These are phyloP conservation scores for Sitophilus oryzae DNA, from an alignment of 1,140 invertebrate genomes.

Conservation along the genomic window DNA sequence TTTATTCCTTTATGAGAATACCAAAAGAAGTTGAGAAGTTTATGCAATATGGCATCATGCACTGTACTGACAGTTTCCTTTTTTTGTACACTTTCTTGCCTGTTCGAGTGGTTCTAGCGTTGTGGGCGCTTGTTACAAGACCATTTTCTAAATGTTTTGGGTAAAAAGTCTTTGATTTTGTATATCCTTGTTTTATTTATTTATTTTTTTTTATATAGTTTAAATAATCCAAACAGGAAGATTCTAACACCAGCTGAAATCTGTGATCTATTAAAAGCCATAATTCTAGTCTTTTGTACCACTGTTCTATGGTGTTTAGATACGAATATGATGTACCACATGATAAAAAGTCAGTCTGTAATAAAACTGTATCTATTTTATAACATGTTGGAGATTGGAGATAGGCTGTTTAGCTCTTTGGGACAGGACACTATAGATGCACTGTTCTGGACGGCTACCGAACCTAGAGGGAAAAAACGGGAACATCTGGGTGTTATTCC, in stretches of 20 bases:
- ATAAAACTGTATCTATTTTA: slow-evolving; percentile 99
- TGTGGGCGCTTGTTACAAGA: slow-evolving; percentile 71
- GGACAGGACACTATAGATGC: slow-evolving; percentile 98
- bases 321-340: slow-evolving; percentile 97
- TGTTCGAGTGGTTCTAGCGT: slow-evolving; percentile 79
- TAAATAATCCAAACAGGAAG: slow-evolving; percentile 25
- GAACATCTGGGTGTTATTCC: slow-evolving; percentile 82
- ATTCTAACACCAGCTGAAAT: slow-evolving; percentile 84
- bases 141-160: slow-evolving; percentile 67
- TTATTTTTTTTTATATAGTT: slow-evolving; percentile 25
- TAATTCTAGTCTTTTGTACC: slow-evolving; percentile 79
- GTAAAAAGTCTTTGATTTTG: slow-evolving; percentile 42
- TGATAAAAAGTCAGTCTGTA: slow-evolving; percentile 97
- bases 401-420: slow-evolving; percentile 92
- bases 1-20: slow-evolving; percentile 96
- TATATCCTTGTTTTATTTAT: background rate
- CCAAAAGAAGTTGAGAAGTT: slow-evolving; percentile 90
- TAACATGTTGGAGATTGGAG: slow-evolving; percentile 98
- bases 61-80: slow-evolving; percentile 96
- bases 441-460: slow-evolving; percentile 95
- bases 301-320: slow-evolving; percentile 86
- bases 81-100: slow-evolving; percentile 98
- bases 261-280: slow-evolving; percentile 92
- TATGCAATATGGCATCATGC: slow-evolving; percentile 93
- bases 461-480: slow-evolving; percentile 73